phyloP scores from a whole-genome alignment of 2,888 invertebrate genomes.

The Malachius bipustulatus region DNA sequence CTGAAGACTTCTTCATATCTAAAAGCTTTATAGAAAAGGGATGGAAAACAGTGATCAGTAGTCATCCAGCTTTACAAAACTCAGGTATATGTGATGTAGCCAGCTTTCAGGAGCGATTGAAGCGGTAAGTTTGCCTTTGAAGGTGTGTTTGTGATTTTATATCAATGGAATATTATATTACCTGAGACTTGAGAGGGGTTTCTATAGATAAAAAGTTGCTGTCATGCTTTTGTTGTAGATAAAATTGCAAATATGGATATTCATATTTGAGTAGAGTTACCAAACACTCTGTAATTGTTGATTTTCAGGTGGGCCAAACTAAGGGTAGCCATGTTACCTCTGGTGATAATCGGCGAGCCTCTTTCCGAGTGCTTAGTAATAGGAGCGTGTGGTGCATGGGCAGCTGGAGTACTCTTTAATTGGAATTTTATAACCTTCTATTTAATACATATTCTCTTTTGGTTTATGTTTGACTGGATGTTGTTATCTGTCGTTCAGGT shows the following conservation, averaged over 20 bases:
- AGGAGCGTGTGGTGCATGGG: constrained; percentile 86
- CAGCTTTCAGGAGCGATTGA: constrained; percentile 72
- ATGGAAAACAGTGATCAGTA: constrained; percentile 82
- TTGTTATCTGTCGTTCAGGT: constrained; percentile 78
- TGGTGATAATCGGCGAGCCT: constrained; percentile 84
- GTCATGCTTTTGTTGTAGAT: too few species aligned
- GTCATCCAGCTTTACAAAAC: constrained; percentile 94
- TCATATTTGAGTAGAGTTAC: too few species aligned
- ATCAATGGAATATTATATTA: too few species aligned
- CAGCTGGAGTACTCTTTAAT: constrained; percentile 66
- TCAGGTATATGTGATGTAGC: constrained; percentile 77
- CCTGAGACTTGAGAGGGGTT: too few species aligned
- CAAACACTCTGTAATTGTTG: too few species aligned
- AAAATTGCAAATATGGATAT: too few species aligned
- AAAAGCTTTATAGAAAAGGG: constrained; percentile 77
- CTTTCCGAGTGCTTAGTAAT: constrained; percentile 89
- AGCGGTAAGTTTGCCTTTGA: constrained; percentile 41
- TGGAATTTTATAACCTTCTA: constrained; percentile 88
- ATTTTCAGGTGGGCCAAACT: constrained; percentile 87
- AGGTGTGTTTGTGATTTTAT: too few species aligned
- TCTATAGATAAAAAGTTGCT: too few species aligned
- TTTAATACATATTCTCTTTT: constrained; percentile 80
- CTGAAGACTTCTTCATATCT: constrained; percentile 97
- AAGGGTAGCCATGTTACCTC: constrained; percentile 90
- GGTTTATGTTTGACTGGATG: constrained; percentile 95